Conservation (phyloP, 2,113 vertebrate species). For the Raja brachyura region DNA sequence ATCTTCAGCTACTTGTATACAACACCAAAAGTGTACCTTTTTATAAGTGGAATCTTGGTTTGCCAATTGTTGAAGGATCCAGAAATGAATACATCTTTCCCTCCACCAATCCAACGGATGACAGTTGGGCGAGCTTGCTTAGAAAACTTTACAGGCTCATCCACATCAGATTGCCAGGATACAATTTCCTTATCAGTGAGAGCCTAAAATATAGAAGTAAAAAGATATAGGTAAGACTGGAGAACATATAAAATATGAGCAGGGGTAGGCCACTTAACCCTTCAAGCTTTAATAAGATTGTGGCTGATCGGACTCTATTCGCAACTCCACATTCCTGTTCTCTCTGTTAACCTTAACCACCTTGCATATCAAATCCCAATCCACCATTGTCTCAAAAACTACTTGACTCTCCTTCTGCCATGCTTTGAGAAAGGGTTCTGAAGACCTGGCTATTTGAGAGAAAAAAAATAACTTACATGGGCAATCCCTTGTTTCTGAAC, state of each 20-base stretch:
- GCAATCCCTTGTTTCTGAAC: no score
- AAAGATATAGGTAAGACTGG: constrained; percentile 39
- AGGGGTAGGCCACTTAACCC: no score
- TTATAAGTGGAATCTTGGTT: constrained; percentile 91
- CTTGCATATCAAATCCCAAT: no score
- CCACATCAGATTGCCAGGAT: constrained; percentile 70
- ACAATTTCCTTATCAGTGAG: constrained; percentile 80
- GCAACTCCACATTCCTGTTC: neutral
- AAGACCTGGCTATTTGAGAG: no score
- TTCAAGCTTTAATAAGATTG: no score
- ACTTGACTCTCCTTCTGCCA: no score
- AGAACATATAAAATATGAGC: neutral
- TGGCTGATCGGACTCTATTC: neutral
- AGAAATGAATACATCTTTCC: constrained; percentile 88
- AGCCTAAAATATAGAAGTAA: constrained; percentile 57
- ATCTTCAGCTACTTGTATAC: constrained; percentile 3
- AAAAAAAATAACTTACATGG: no score
- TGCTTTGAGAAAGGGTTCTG: no score
- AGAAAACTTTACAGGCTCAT: constrained; percentile 72
- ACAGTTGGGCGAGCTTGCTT: constrained; percentile 89
- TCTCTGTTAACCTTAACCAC: neutral
- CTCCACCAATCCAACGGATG: constrained; percentile 90
- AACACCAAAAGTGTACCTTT: constrained; percentile 63
- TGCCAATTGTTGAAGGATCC: constrained; percentile 96
- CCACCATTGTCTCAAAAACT: no score